Percentiles rank a stretch among this genome's conserved stretches.
Conservation (phyloP, 2,113 vertebrate genomes). For the Callocephalon fimbriatum region DNA sequence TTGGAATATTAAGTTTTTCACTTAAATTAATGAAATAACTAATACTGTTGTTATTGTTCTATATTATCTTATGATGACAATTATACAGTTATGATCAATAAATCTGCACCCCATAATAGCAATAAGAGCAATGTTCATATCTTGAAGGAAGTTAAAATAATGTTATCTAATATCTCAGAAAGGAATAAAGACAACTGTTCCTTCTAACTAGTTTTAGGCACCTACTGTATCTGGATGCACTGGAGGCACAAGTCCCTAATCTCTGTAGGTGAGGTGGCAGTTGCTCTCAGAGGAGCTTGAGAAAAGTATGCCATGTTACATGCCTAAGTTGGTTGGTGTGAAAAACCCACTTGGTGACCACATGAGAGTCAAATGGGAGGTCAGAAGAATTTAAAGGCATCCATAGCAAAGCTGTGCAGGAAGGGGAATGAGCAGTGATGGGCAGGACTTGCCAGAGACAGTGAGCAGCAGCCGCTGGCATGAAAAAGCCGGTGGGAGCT, state of each 20-base stretch:
- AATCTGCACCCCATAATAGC: background rate
- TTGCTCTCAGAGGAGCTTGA: background rate
- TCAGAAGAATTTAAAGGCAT: background rate
- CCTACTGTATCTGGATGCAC: background rate
- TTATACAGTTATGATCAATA: background rate
- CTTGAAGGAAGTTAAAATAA: background rate
- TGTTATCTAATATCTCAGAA: background rate
- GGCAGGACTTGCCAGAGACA: background rate
- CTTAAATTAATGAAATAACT: background rate
- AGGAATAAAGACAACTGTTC: background rate
- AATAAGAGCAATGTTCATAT: background rate
- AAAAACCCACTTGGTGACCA: background rate
- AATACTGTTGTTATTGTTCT: background rate
- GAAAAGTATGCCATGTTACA: background rate
- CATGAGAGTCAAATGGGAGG: background rate
- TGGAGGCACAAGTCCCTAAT: background rate
- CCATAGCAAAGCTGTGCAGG: background rate
- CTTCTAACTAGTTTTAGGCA: background rate
- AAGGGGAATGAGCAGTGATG: background rate
- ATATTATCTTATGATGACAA: background rate
- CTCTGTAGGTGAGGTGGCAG: background rate
- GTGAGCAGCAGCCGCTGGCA: background rate
- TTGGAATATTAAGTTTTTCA: background rate
- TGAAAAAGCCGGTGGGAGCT: background rate
- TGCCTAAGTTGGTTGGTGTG: background rate